A percentile compares a stretch with the other conserved stretches of the same genome.
phyloP scores from a whole-genome alignment of 2,797 vertebrate species.

The Pelodytes ibericus region DNA sequence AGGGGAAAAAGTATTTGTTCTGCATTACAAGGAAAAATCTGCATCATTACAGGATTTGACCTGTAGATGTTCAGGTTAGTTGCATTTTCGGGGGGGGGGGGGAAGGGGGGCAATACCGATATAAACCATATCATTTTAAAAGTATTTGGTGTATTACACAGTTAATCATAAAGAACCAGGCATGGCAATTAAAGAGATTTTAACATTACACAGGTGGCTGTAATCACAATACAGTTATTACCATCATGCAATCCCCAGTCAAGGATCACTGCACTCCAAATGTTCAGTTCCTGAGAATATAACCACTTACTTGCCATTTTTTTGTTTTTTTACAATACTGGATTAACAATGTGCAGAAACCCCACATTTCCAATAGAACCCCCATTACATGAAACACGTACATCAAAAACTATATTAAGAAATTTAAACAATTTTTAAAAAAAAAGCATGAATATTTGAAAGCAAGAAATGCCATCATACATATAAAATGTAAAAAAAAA shows the following conservation, averaged over 20 bases:
- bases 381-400: background rate
- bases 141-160: conserved; percentile 4
- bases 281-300: conserved; percentile 40
- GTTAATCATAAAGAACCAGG: conserved; percentile 38
- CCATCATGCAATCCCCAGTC: conserved; percentile 45
- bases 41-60: background rate
- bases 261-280: conserved; percentile 48
- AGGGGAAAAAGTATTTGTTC: too few relatives aligned
- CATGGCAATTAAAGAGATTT: conserved; percentile 30
- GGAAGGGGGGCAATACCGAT: background rate
- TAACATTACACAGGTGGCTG: conserved; percentile 53
- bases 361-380: conserved; percentile 7
- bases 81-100: conserved; percentile 6
- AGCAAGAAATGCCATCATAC: too few relatives aligned
- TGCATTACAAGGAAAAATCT: background rate
- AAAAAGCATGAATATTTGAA: too few relatives aligned
- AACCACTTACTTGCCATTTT: conserved; percentile 21
- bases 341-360: background rate
- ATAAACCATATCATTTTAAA: conserved; percentile 27
- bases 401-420: too few relatives aligned
- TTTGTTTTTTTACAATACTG: background rate
- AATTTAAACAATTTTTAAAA: too few relatives aligned
- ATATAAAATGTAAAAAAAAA: too few relatives aligned
- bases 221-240: conserved; percentile 47
- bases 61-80: conserved; percentile 12